A percentile compares a stretch with the other conserved stretches of the same genome.
phyloP scores from a whole-genome alignment of 2,113 vertebrate genomes.

The Nettapus auritus region DNA sequence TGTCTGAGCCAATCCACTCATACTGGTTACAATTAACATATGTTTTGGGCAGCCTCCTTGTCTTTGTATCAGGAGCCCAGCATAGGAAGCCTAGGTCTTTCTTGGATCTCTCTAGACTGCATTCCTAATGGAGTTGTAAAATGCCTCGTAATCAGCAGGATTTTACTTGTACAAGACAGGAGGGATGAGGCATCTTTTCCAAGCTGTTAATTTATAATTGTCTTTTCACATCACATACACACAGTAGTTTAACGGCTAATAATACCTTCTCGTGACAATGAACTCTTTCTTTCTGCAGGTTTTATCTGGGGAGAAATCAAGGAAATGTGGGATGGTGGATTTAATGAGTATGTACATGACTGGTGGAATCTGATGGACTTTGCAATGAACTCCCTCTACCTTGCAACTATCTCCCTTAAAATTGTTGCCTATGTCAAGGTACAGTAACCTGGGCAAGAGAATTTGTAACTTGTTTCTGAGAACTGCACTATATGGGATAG shows the following conservation, averaged over 20 bases:
- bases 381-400: conserved; percentile 96
- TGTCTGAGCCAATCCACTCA: neutral
- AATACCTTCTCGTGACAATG: neutral
- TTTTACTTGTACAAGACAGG: neutral
- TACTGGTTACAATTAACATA: neutral
- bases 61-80: neutral
- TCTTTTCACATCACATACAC: neutral
- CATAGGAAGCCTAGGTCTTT: neutral
- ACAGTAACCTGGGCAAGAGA: conserved; percentile 29
- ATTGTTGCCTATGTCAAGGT: conserved; percentile 97
- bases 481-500: neutral
- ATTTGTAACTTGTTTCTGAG: neutral
- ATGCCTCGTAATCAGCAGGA: neutral
- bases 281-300: conserved; percentile 75
- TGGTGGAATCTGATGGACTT: conserved; percentile 99
- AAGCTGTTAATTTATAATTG: conserved; percentile 2
- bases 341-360: conserved; percentile 95
- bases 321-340: conserved; percentile 97
- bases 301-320: conserved; percentile 99
- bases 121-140: neutral
- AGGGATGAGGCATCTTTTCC: neutral
- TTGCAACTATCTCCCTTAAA: conserved; percentile 96
- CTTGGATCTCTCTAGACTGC: neutral
- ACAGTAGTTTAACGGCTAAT: neutral
- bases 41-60: neutral